A percentile compares a stretch with the other conserved stretches of the same genome.
Conservation (phyloP, 2,888 invertebrate genomes). For the Sphaerophoria rueppellii region DNA sequence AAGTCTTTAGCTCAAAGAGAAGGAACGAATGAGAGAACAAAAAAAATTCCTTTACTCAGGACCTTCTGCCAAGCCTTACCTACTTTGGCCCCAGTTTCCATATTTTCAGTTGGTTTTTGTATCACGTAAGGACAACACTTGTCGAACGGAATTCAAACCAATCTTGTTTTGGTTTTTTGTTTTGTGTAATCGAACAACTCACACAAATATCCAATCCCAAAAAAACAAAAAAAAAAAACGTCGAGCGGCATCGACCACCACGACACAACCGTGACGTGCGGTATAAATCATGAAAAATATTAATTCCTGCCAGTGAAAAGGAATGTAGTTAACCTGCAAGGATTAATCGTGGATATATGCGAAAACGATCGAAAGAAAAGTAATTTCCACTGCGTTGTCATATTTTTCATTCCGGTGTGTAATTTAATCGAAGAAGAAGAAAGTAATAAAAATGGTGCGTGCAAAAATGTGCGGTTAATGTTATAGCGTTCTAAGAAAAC, state of each 20-base stretch:
- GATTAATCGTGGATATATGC: constrained; percentile 57
- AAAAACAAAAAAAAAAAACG: too few relatives aligned
- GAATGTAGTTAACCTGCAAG: constrained; percentile 41
- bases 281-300: constrained; percentile 59
- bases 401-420: constrained; percentile 21
- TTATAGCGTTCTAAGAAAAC: constrained; percentile 46
- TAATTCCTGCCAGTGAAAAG: constrained; percentile 39
- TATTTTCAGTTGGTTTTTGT: constrained; percentile 72
- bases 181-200: constrained; percentile 1
- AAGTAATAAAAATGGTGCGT: constrained; percentile 55
- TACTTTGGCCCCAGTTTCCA: constrained; percentile 66
- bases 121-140: constrained; percentile 67
- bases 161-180: constrained; percentile 27
- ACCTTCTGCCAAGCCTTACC: constrained; percentile 68
- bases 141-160: constrained; percentile 53
- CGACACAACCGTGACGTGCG: constrained; percentile 35
- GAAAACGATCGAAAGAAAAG: constrained; percentile 36
- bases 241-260: too few relatives aligned
- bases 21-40: constrained; percentile 5
- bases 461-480: constrained; percentile 44
- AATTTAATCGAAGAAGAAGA: constrained; percentile 25
- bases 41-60: constrained; percentile 25
- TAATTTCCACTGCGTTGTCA: constrained; percentile 34
- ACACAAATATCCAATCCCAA: too few relatives aligned
- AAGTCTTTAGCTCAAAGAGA: neutral